These are phyloP conservation scores for Brachionus rubens DNA, from an alignment of 1,140 invertebrate genomes.

Conservation along the genomic window DNA sequence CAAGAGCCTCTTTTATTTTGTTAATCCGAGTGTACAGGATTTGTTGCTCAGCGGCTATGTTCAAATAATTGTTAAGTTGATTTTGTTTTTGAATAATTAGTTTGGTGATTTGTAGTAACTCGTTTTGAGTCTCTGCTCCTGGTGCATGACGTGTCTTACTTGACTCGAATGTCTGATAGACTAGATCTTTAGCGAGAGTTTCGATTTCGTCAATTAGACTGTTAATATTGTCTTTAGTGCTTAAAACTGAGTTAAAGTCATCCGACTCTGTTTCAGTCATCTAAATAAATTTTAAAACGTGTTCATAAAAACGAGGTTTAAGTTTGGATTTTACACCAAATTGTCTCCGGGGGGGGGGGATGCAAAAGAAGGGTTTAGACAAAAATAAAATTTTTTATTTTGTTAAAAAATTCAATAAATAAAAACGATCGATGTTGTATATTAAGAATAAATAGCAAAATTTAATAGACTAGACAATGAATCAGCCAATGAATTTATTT, in stretches of 20 bases:
- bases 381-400: too few species aligned
- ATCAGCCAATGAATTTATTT: conserved; percentile 24
- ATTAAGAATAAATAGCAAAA: conserved; percentile 36
- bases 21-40: background rate
- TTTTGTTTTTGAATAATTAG: conserved; percentile 40
- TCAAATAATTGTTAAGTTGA: conserved; percentile 6
- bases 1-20: conserved; percentile 14
- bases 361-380: too few species aligned
- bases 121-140: conserved; percentile 10
- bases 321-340: conserved; percentile 1
- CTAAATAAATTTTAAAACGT: too few species aligned
- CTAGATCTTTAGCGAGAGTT: background rate
- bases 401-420: too few species aligned
- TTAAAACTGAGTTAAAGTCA: conserved; percentile 28
- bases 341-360: too few species aligned
- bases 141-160: background rate
- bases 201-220: conserved; percentile 30
- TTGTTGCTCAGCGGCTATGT: conserved; percentile 16
- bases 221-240: conserved; percentile 30
- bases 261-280: conserved; percentile 30
- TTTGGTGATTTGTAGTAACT: conserved; percentile 23
- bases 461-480: conserved; percentile 38
- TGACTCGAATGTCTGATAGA: conserved; percentile 2
- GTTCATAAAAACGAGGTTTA: background rate
- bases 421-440: too few species aligned